Evolutionary conservation across 2,797 vertebrate genomes (phyloP).

Genomic region (Xenopus petersii): DNA sequence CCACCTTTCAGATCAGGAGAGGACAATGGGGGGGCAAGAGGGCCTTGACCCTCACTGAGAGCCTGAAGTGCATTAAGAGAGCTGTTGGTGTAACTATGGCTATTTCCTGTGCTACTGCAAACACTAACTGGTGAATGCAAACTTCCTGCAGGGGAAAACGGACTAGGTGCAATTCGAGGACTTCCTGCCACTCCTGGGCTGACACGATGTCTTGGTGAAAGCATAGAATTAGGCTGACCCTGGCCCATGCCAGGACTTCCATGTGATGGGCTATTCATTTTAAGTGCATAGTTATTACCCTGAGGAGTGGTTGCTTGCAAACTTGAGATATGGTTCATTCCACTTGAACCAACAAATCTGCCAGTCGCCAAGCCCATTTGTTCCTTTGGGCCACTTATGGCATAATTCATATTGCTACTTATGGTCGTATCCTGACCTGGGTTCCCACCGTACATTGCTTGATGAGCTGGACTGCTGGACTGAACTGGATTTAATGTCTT

Average conservation of each 20-base stretch:
- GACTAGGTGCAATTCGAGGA: conserved; percentile 86
- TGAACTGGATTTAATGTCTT: conserved; percentile 87
- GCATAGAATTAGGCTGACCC: conserved; percentile 88
- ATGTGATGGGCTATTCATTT: conserved; percentile 96
- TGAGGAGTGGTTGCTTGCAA: conserved; percentile 89
- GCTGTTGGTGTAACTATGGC: conserved; percentile 93
- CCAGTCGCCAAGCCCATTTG: conserved; percentile 84
- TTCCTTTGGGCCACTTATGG: conserved; percentile 88
- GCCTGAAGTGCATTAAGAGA: conserved; percentile 95
- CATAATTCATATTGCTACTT: conserved; percentile 93
- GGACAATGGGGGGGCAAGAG: conserved; percentile 79
- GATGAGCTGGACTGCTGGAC: conserved; percentile 90
- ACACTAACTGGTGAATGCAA: conserved; percentile 87
- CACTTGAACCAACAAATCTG: conserved; percentile 86
- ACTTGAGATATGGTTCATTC: conserved; percentile 86
- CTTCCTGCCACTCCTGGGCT: conserved; percentile 89
- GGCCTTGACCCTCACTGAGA: conserved; percentile 91
- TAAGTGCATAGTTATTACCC: conserved; percentile 91
- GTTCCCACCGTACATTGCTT: conserved; percentile 82
- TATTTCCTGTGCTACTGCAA: conserved; percentile 89
- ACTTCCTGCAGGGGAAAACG: conserved; percentile 86
- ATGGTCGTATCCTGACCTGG: conserved; percentile 91
- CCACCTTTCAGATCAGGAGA: conserved; percentile 93
- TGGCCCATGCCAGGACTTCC: conserved; percentile 86
- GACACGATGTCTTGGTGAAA: conserved; percentile 90